Conservation (phyloP, 2,888 invertebrate genomes). For the Unio delphinus region DNA sequence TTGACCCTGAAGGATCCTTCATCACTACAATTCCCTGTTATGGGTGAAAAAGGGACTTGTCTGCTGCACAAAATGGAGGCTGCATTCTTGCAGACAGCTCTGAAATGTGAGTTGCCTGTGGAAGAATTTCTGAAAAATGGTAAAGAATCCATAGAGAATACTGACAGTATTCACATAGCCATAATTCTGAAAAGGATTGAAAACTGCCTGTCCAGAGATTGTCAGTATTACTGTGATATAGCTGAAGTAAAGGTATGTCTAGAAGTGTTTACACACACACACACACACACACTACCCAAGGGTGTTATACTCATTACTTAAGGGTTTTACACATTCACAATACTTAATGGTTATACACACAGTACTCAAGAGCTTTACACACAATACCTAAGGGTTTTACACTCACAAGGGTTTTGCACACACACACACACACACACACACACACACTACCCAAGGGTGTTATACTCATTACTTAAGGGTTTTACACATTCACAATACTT, state of each 20-base stretch:
- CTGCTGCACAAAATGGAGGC: constrained; percentile 30
- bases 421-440: not conserved
- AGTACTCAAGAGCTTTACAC: no score
- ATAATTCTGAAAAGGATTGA: constrained; percentile 28
- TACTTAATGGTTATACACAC: no score
- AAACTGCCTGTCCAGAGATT: constrained; percentile 21
- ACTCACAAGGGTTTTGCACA: no score
- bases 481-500: no score
- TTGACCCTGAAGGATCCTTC: constrained; percentile 43
- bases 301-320: no score
- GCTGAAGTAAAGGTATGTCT: constrained; percentile 19
- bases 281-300: no score
- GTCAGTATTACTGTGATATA: constrained; percentile 16
- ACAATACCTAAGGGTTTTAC: no score
- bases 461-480: no score
- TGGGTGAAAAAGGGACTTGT: not conserved
- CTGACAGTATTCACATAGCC: constrained; percentile 20
- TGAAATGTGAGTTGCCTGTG: constrained; percentile 18
- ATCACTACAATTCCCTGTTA: constrained; percentile 1
- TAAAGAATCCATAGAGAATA: not conserved
- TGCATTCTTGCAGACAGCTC: constrained; percentile 28
- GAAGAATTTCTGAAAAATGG: constrained; percentile 3
- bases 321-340: no score
- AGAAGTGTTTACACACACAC: not conserved
- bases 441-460: no score